Evolutionary conservation across 2,113 vertebrate genomes (phyloP).

Genomic region (Poeciliopsis retropinna): DNA sequence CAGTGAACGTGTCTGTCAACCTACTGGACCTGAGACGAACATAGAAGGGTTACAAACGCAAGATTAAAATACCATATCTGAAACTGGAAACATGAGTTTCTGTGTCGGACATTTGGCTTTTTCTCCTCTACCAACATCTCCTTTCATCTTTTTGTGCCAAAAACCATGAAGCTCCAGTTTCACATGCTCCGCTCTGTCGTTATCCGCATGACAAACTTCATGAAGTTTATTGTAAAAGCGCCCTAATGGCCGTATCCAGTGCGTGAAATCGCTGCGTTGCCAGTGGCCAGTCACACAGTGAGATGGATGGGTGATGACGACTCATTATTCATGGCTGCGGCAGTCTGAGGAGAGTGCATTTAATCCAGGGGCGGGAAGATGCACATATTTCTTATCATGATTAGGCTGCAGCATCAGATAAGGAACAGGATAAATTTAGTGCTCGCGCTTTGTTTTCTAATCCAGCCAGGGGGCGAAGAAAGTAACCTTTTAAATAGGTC

Average conservation of each 20-base stretch:
- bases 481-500: slow-evolving; percentile 79
- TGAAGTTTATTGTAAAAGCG: slow-evolving; percentile 45
- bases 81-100: neutral
- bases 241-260: slow-evolving; percentile 66
- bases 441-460: slow-evolving; percentile 71
- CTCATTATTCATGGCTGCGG: slow-evolving; percentile 58
- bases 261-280: slow-evolving; percentile 65
- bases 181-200: neutral
- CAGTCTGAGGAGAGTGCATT: slow-evolving; percentile 57
- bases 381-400: slow-evolving; percentile 67
- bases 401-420: slow-evolving; percentile 67
- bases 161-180: slow-evolving; percentile 4
- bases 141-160: neutral
- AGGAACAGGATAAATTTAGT: slow-evolving; percentile 75
- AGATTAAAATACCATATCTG: neutral
- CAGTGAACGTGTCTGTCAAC: neutral
- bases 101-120: neutral
- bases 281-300: slow-evolving; percentile 60
- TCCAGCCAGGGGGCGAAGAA: slow-evolving; percentile 70
- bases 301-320: slow-evolving; percentile 50
- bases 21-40: too few relatives aligned
- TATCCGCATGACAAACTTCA: slow-evolving; percentile 25
- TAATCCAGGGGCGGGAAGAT: slow-evolving; percentile 66
- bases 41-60: neutral
- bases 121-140: neutral